A percentile compares a stretch with the other conserved stretches of the same genome.
These are phyloP conservation scores for Agrochola lota DNA, from an alignment of 2,888 invertebrate genomes.

Conservation along the genomic window DNA sequence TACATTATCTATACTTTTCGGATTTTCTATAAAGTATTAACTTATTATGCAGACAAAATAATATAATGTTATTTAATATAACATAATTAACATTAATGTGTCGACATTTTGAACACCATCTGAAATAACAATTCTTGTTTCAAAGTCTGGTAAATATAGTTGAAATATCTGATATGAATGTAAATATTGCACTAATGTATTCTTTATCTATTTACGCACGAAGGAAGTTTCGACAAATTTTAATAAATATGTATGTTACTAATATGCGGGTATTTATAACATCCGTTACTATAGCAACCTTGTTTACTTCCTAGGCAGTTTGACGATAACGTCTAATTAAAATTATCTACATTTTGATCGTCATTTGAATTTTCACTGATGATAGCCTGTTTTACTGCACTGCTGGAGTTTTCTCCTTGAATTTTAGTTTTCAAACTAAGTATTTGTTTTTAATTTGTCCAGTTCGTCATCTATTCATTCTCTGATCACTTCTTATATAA, in stretches of 20 bases:
- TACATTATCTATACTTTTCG: not conserved
- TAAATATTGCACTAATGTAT: conserved; percentile 13
- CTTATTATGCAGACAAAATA: conserved; percentile 1
- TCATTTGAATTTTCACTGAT: conserved; percentile 12
- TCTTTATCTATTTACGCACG: conserved; percentile 19
- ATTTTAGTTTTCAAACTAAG: not conserved
- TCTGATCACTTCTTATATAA: not conserved
- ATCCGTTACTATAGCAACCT: conserved; percentile 59
- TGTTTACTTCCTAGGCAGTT: conserved; percentile 62
- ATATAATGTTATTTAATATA: not conserved
- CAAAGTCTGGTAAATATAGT: not conserved
- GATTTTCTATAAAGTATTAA: not conserved
- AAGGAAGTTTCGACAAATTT: conserved; percentile 56
- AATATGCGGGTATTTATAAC: conserved; percentile 51
- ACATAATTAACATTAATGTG: not conserved
- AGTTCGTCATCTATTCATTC: not conserved
- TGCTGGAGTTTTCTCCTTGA: not conserved
- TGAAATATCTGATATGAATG: conserved; percentile 13
- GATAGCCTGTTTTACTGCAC: not conserved
- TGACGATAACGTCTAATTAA: conserved; percentile 47
- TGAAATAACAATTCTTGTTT: not conserved
- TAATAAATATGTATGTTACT: conserved; percentile 41
- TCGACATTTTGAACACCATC: not conserved
- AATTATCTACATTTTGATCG: conserved; percentile 22
- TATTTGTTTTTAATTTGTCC: not conserved